These are phyloP conservation scores for Caenorhabditis plicata DNA, from an alignment of 2,888 invertebrate genomes.

Conservation along the genomic window DNA sequence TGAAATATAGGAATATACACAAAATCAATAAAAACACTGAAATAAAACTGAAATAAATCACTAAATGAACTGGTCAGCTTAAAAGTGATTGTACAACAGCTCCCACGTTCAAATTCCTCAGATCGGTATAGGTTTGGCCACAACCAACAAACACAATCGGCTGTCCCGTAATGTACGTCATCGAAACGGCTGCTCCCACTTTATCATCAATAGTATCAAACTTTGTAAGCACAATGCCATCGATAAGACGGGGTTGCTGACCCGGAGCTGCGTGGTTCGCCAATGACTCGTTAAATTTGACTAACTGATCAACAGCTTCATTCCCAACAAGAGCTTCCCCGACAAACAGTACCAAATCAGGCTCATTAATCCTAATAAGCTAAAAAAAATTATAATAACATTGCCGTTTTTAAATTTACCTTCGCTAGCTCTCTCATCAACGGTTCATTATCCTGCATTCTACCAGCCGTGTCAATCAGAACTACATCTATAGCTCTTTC, in stretches of 20 bases:
- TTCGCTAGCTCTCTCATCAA: conserved; percentile 96
- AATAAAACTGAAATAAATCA: too few relatives aligned
- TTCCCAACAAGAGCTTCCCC: conserved; percentile 99
- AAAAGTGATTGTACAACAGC: conserved; percentile 93
- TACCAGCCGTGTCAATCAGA: conserved; percentile 96
- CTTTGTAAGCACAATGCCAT: conserved; percentile 97
- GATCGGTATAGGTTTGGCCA: conserved; percentile 96
- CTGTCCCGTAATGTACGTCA: conserved; percentile 99
- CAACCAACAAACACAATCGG: conserved; percentile 99
- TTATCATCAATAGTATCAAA: conserved; percentile 99
- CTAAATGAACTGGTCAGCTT: too few relatives aligned
- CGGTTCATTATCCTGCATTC: conserved; percentile 99
- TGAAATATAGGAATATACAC: too few relatives aligned
- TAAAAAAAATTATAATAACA: conserved; percentile 57
- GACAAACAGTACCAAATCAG: conserved; percentile 96
- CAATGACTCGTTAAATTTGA: conserved; percentile 91
- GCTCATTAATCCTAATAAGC: conserved; percentile 93
- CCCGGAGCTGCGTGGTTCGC: conserved; percentile 81
- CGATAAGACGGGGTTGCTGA: conserved; percentile 84
- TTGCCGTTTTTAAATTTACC: conserved; percentile 65
- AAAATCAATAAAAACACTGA: too few relatives aligned
- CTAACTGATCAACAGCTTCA: conserved; percentile 97
- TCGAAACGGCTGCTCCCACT: conserved; percentile 97
- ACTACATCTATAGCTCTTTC: conserved; percentile 85
- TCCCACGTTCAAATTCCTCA: conserved; percentile 91